Base-by-base conservation (phyloP, 2,113 vertebrate genomes). In the Typhlomys cinereus region DNA sequence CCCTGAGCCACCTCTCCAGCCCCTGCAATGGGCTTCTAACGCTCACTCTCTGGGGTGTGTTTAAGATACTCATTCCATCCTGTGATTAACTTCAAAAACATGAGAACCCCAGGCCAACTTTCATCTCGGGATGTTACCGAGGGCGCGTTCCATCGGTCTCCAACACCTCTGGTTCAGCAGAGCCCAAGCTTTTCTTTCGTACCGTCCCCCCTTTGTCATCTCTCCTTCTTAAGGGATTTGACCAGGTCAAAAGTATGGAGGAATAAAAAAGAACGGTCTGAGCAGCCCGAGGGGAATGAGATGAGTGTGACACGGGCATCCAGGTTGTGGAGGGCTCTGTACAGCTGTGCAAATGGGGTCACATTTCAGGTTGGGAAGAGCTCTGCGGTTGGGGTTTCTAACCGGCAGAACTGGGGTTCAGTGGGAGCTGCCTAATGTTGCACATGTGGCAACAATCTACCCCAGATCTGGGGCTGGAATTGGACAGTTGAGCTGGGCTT, bases 261-360 rank as follows among this genome's bases (percentile, higher is more conserved):
- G 41, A 64, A 3, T 20, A 54, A 57, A 69, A 46, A 75, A 18
- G 27, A 52, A 13, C 23, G 69, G n/a, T 27, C 17, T 5, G 78
- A 66, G 48, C 7, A 80, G 23, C 52, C 18, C 31, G 39, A 27
- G 7, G 7, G 8, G 36, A 88, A 12, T 17, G 48, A 83, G n/a
- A 34, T 5, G 21, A 61, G 18, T 11, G 50, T 13, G 2, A 61
- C 48, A 9, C 17, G 7, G 6, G 52, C 8, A 85, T 0, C 46
- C 17, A 41, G 62, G 17, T 15, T 12, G 1, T 1, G 0, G 27
- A 69, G 41, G 13, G 4, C 59, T 18, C 1, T 3, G 5, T 12
- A 39, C 18, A 17, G 21, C 29, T 12, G 54, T 11, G 4, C 10
- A 84, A 66, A 18, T 36, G 0, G 14, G 12, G 9, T 29, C 23